A percentile compares a stretch with the other conserved stretches of the same genome.
phyloP scores from a whole-genome alignment of 2,113 vertebrate genomes.

The Megaceryle torquata region DNA sequence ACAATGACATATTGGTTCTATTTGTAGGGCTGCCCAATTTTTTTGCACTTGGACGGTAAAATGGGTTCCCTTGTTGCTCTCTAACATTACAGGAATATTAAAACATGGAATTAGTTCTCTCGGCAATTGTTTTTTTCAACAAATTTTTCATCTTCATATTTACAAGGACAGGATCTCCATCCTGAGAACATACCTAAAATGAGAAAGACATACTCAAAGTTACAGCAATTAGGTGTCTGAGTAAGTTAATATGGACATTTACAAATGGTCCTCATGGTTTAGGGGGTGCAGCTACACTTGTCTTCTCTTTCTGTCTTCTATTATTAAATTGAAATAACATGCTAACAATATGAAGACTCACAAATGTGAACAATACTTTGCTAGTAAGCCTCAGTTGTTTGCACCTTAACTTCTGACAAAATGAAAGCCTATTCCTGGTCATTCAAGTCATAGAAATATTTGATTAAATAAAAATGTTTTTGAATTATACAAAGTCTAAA shows the following conservation, averaged over 20 bases:
- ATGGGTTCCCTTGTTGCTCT: background rate
- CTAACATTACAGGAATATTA: background rate
- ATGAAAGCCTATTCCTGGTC: background rate
- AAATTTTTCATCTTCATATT: background rate
- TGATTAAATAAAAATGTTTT: background rate
- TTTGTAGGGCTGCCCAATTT: background rate
- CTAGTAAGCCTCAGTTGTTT: background rate
- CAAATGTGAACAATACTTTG: background rate
- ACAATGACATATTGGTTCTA: background rate
- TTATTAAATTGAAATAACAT: background rate
- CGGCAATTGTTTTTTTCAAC: background rate
- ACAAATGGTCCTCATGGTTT: background rate
- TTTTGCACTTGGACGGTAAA: background rate
- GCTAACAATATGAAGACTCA: background rate
- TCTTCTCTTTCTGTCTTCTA: background rate
- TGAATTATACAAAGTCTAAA: background rate
- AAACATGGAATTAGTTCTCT: background rate
- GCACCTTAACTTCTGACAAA: background rate
- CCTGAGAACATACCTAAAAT: background rate
- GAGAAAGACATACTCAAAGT: background rate
- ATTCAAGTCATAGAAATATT: background rate
- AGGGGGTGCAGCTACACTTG: background rate
- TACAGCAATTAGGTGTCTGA: background rate
- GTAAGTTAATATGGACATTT: background rate
- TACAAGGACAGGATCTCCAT: background rate